Conservation (phyloP, 2,888 invertebrate genomes). For the Notocelia uddmanniana region DNA sequence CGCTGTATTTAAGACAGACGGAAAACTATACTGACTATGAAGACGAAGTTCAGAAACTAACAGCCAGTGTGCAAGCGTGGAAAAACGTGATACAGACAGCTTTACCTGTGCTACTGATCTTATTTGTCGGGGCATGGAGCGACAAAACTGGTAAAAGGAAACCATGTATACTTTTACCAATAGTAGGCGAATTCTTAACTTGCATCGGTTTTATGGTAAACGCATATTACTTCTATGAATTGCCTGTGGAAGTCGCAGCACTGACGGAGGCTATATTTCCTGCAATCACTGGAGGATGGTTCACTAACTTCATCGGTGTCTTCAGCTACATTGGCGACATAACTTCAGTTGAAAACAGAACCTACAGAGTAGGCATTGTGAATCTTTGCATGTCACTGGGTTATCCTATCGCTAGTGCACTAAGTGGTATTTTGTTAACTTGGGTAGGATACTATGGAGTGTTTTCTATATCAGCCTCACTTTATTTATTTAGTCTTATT, state of each 20-base stretch:
- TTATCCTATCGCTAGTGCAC: constrained; percentile 94
- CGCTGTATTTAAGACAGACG: constrained; percentile 90
- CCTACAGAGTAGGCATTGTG: constrained; percentile 93
- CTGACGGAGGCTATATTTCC: constrained; percentile 92
- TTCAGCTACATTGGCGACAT: constrained; percentile 96
- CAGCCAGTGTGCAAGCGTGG: constrained; percentile 93
- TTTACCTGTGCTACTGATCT: constrained; percentile 92
- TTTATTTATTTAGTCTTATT: constrained; percentile 90
- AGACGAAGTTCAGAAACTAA: constrained; percentile 88
- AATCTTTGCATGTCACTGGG: constrained; percentile 95
- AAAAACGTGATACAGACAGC: constrained; percentile 93
- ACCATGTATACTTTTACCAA: constrained; percentile 93
- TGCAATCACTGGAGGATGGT: constrained; percentile 94
- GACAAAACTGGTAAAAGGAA: constrained; percentile 89
- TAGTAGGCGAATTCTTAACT: constrained; percentile 92
- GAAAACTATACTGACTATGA: constrained; percentile 85
- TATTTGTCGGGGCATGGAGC: constrained; percentile 94
- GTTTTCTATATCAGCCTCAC: constrained; percentile 89
- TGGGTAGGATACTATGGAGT: constrained; percentile 93
- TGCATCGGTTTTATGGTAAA: constrained; percentile 91
- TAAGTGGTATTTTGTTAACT: constrained; percentile 91
- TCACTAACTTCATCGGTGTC: constrained; percentile 94
- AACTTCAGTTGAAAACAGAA: constrained; percentile 92
- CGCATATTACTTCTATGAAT: constrained; percentile 91
- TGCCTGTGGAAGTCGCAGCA: constrained; percentile 92